Evolutionary conservation across 2,797 vertebrate species (phyloP), one percentile per base, ranked within the genome.

Genomic region (Spinibarbus caldwelli): DNA sequence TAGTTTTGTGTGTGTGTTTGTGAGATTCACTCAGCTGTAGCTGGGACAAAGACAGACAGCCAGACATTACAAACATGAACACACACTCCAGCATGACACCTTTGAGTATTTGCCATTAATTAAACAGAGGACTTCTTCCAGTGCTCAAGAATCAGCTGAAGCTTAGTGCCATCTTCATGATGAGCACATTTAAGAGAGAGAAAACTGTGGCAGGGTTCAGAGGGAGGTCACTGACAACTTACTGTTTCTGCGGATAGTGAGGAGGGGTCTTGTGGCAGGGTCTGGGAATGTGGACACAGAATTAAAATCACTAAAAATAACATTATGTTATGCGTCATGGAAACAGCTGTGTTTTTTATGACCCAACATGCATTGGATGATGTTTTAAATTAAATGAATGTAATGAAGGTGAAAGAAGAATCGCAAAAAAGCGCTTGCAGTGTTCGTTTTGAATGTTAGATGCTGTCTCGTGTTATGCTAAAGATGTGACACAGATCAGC

Each of bases 201-300:
- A 75, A 19, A 23, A 79, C 45, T 76, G 41, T 15, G 38, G 31
- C 49, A 45, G 71, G 34, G 62, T 82, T 49, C 54, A 77, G 29
- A 80, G 26, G n/a, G 62, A 76, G 54, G 47, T 38, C 62, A 76
- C 83, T 68, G 78, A 77, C 79, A 87, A 88, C 91, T 94, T 91
- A 95, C 93, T 93, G 91, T 94, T 92, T 96, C 92, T 83, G 94
- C 92, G 19, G 86, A 92, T 89, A 94, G 83, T 5, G 95, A 93
- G 88, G 93, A 96, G 76, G 93, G 90, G 80, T 94, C 94, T 73
- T 93, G 94, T 89, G 95, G 95, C 90, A 93, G 87, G 89, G 91
- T 93, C 91, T 91, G 92, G 90, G 92, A 92, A 94, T 95, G 92
- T 84, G 86, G 88, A 91, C 80, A 88, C 57, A 87, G 78, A 88